phyloP scores from a whole-genome alignment of 2,797 vertebrate species.

The Siniperca obscura region DNA sequence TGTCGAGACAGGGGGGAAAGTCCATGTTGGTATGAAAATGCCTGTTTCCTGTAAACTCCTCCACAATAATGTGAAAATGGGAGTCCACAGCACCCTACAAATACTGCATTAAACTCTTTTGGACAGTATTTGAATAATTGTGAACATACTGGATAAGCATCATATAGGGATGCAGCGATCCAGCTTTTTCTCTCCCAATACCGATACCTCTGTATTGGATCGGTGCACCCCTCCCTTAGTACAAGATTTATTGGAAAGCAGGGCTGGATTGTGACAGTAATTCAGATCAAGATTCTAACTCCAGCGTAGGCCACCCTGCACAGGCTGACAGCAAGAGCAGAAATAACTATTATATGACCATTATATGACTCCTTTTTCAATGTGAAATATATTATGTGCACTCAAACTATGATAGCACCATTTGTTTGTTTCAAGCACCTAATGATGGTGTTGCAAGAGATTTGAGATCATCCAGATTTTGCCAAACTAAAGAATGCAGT shows the following conservation, averaged over 20 bases:
- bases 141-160: not conserved
- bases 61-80: too few species aligned
- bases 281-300: not conserved
- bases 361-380: not conserved
- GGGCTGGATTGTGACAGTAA: not conserved
- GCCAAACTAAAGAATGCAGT: not conserved
- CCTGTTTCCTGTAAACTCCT: not conserved
- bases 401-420: not conserved
- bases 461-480: not conserved
- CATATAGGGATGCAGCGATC: not conserved
- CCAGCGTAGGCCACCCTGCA: not conserved
- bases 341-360: not conserved
- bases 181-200: not conserved
- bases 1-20: not conserved
- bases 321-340: too few species aligned
- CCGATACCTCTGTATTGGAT: not conserved
- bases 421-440: not conserved
- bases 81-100: not conserved
- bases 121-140: not conserved
- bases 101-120: not conserved
- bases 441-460: not conserved
- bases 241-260: not conserved
- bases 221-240: not conserved
- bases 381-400: not conserved
- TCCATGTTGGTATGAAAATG: not conserved